phyloP scores from a whole-genome alignment of 2,113 vertebrate genomes.

The Sapajus apella region DNA sequence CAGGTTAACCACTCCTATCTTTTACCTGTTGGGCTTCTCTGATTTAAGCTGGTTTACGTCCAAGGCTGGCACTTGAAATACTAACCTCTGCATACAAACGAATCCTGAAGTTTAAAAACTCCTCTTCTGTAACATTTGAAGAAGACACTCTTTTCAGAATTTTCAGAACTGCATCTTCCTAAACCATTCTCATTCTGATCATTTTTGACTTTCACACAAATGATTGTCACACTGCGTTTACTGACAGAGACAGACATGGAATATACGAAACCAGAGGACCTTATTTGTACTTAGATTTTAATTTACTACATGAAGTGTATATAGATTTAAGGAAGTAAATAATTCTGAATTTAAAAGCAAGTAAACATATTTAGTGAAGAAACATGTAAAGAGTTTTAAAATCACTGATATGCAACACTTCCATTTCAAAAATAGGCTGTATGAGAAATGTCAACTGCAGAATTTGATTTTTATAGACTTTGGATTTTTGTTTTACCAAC shows the following conservation, averaged over 20 bases:
- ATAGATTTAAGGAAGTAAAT: not conserved
- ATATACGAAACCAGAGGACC: not conserved
- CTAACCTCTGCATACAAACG: not conserved
- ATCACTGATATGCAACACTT: not conserved
- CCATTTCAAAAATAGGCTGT: slow-evolving; percentile 9
- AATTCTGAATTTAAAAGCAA: slow-evolving; percentile 33
- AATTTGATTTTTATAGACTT: not conserved
- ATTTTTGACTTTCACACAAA: not conserved
- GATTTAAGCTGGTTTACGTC: too few relatives aligned
- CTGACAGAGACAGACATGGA: not conserved
- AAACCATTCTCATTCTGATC: not conserved
- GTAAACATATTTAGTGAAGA: not conserved
- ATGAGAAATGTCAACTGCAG: not conserved
- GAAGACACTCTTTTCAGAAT: not conserved
- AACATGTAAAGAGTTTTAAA: not conserved
- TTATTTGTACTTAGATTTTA: not conserved
- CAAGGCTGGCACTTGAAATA: not conserved
- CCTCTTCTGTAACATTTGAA: not conserved
- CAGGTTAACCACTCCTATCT: too few relatives aligned
- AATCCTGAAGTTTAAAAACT: not conserved
- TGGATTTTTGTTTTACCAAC: slow-evolving; percentile 25
- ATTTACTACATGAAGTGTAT: not conserved
- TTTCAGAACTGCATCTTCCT: not conserved
- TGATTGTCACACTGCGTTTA: not conserved
- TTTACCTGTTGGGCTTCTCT: too few relatives aligned